Base-by-base conservation (phyloP, 23 tunicate genomes). In the Phallusia fumigata region DNA sequence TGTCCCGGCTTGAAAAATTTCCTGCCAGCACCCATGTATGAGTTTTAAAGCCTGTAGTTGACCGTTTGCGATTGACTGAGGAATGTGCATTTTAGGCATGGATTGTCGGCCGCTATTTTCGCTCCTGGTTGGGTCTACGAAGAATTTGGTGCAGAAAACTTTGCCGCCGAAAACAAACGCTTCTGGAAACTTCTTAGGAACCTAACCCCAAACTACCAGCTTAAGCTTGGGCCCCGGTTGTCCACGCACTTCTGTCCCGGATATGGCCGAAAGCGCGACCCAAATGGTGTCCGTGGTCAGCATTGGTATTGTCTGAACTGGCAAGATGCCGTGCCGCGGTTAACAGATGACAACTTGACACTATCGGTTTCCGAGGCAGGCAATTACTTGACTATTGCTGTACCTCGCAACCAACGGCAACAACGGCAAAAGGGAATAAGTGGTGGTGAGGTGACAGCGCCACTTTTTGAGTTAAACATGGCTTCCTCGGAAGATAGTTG, bases 41-140 rank as follows among this genome's bases (percentile, higher is more conserved):
- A n/a, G n/a, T n/a, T n/a, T n/a, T n/a, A n/a, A n/a, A n/a, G n/a
- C n/a, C n/a, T n/a, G n/a, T n/a, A n/a, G n/a, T n/a, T n/a, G n/a
- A n/a, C n/a, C n/a, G n/a, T n/a, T n/a, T n/a, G n/a, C n/a, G n/a
- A n/a, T n/a, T n/a, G n/a, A n/a, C 16, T 58, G 28, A 58, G 3
- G 16, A 5, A 1, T 58, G 28, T 58, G 28, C 69, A 21, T 24
- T 78, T 65, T 58, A 94, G 94, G 82, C 64, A 36, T 52, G 79
- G 74, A n/a, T 65, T 94, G 31, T 94, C 98, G 5, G 83, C 90
- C 0, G 93, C 89, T 0, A 31, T 94, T 10, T 94, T 89, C 78
- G 98, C 98, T 12, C 98, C 98, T 36, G 98, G 98, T 22, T 94
- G 98, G 98, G 88, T 94, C 15, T 85, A 88, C 30, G 98, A 94